Base-by-base conservation (phyloP, 2,113 vertebrate genomes). In the Sinocyclocheilus grahami region DNA sequence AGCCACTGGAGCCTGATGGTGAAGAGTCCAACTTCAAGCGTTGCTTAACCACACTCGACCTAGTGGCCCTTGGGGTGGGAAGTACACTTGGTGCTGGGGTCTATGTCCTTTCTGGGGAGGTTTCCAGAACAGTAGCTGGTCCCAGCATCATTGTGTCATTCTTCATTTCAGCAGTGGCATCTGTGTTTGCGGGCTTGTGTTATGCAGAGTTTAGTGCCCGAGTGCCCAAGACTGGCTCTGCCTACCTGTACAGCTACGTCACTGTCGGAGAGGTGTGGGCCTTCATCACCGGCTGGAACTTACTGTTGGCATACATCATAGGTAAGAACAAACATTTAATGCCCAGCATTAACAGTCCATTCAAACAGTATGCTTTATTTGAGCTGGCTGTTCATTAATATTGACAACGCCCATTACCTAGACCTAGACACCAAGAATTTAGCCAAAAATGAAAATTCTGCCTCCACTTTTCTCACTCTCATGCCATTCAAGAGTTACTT, bases 231-330 rank as follows among this genome's bases (percentile, higher is more conserved):
- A 96, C 96, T 0, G 96, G 96, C 55, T 97, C 96, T 5, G 96
- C 94, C 12, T 97, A 97, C 83, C 95, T 97, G 62, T 97, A 97
- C 94, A 96, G 94, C 93, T 97, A 97, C 0, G 92, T 97, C 88
- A 95, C 95, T 0, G 93, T 96, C 81, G 96, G 96, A 0, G 96
- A 97, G 91, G 93, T 97, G 85, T 97, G 96, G 93, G 96, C 96
- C 3, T 97, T 97, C 85, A 87, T 96, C 0, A 93, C 96, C 0
- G 96, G 96, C 3, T 97, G 97, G 96, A 97, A 97, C 89, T 89
- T 97, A 78, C 87, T 97, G 65, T 95, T 97, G 67, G 96, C 96
- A 83, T 97, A 96, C 37, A n/a, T 96, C 84, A 96, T 97, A 7
- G 96, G 96, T 95, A 96, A 89, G 55, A 88, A 71, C 42, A 48